phyloP scores from a whole-genome alignment of 2,888 invertebrate genomes.

The Epinotia nisella region DNA sequence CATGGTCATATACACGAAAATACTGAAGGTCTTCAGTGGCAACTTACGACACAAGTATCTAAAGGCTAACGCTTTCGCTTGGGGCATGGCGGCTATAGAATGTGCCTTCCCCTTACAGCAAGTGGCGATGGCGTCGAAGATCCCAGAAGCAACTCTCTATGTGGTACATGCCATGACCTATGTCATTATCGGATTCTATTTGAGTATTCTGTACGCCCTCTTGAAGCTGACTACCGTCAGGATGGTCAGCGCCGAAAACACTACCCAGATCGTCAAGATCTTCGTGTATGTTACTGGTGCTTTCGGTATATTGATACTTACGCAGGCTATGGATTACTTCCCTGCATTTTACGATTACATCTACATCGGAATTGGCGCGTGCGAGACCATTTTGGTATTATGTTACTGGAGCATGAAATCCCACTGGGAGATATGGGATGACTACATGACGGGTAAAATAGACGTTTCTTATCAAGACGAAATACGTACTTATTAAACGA shows the following conservation, averaged over 20 bases:
- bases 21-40: conserved; percentile 17
- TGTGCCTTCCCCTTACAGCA: not conserved
- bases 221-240: conserved; percentile 7
- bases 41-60: not conserved
- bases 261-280: conserved; percentile 21
- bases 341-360: not conserved
- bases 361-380: not conserved
- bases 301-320: conserved; percentile 6
- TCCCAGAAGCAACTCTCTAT: not conserved
- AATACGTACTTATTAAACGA: not conserved
- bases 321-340: conserved; percentile 15
- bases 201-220: conserved; percentile 20
- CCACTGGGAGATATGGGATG: conserved; percentile 26
- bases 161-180: conserved; percentile 13
- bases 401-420: conserved; percentile 24
- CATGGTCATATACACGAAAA: conserved; percentile 14
- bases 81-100: conserved; percentile 7
- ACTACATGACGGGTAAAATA: conserved; percentile 16
- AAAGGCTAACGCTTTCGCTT: conserved; percentile 16
- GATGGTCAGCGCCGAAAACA: conserved; percentile 24
- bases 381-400: not conserved
- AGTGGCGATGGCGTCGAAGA: not conserved
- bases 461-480: conserved; percentile 7
- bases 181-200: conserved; percentile 23
- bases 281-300: conserved; percentile 22